Percentiles rank a stretch among this genome's conserved stretches.
phyloP scores from a whole-genome alignment of 2,888 invertebrate species.

The Cerastis rubricosa region DNA sequence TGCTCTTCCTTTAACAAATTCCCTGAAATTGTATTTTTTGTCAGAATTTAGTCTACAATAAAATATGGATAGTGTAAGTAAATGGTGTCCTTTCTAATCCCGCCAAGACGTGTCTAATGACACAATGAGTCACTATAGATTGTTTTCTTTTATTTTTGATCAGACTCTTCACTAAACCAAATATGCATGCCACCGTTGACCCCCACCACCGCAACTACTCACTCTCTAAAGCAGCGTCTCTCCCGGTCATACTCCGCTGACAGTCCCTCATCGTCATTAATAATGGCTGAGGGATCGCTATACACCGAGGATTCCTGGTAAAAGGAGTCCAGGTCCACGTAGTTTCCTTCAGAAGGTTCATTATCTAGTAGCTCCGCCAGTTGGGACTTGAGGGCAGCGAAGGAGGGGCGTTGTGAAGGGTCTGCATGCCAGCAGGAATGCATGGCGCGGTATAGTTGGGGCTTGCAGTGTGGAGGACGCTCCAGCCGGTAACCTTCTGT shows the following conservation, averaged over 20 bases:
- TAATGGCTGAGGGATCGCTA: slow-evolving; percentile 89
- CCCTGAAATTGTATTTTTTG: background rate
- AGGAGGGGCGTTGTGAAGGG: slow-evolving; percentile 93
- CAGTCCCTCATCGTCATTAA: slow-evolving; percentile 87
- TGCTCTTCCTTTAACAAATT: background rate
- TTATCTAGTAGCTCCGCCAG: slow-evolving; percentile 92
- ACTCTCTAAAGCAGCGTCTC: slow-evolving; percentile 87
- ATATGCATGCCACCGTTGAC: background rate
- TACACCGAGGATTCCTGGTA: slow-evolving; percentile 92
- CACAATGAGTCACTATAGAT: too few relatives aligned
- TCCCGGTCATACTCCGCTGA: slow-evolving; percentile 88
- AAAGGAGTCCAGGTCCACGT: slow-evolving; percentile 93
- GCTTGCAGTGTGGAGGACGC: slow-evolving; percentile 94
- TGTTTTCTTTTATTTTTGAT: background rate
- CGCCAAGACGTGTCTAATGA: background rate
- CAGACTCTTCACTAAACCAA: background rate
- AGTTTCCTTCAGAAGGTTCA: slow-evolving; percentile 91
- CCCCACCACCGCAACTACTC: slow-evolving; percentile 63
- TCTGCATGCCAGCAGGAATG: slow-evolving; percentile 92
- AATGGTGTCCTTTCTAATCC: slow-evolving; percentile 1
- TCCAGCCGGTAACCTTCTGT: slow-evolving; percentile 95
- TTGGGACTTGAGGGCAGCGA: slow-evolving; percentile 91
- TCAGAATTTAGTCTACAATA: background rate
- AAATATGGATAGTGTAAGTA: slow-evolving; percentile 2
- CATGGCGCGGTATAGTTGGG: slow-evolving; percentile 89